These are phyloP conservation scores for Chelonia mydas DNA, from an alignment of 2,797 vertebrate genomes.

Conservation along the genomic window DNA sequence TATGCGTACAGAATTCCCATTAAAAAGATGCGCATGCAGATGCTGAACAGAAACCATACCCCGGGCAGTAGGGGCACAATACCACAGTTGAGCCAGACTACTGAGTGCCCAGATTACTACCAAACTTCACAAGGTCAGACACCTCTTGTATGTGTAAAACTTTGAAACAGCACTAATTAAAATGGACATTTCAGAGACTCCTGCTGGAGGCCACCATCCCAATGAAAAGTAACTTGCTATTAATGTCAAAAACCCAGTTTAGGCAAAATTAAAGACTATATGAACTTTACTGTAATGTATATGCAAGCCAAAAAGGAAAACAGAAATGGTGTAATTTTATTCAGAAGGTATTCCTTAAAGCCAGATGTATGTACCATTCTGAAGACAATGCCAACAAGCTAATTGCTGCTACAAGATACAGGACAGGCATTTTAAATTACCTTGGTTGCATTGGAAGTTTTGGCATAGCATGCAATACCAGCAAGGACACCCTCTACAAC, in stretches of 20 bases:
- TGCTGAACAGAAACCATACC: not conserved
- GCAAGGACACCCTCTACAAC: slow-evolving; percentile 92
- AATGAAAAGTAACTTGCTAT: not conserved
- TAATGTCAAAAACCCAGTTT: not conserved
- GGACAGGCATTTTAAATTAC: slow-evolving; percentile 78
- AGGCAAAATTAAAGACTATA: not conserved
- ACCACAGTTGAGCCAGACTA: slow-evolving; percentile 42
- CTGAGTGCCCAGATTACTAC: not conserved
- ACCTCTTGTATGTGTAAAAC: not conserved
- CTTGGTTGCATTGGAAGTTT: slow-evolving; percentile 88
- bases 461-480: slow-evolving; percentile 93
- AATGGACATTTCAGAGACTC: slow-evolving; percentile 3
- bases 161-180: not conserved
- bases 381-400: not conserved
- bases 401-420: not conserved
- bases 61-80: not conserved
- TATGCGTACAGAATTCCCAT: not conserved
- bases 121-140: not conserved
- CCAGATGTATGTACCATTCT: no score
- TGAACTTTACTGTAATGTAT: not conserved
- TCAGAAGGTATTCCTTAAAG: not conserved
- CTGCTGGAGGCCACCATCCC: not conserved
- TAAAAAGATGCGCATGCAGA: not conserved
- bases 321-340: not conserved
- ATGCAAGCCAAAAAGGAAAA: not conserved